phyloP scores from a whole-genome alignment of 2,888 invertebrate genomes.

The Tenthredo mesomela region DNA sequence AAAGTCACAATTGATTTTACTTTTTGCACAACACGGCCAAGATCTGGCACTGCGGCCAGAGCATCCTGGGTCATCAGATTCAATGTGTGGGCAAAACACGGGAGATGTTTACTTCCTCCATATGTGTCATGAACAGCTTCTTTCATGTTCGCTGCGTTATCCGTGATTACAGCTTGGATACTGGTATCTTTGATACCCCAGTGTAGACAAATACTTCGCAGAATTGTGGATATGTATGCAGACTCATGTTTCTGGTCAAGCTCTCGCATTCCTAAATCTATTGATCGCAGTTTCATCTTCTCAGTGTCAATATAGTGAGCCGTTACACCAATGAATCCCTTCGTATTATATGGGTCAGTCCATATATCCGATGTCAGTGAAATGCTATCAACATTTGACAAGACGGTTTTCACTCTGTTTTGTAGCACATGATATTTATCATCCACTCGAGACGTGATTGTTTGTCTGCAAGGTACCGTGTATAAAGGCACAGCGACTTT shows the following conservation, averaged over 20 bases:
- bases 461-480: conserved; percentile 40
- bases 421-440: conserved; percentile 41
- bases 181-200: conserved; percentile 46
- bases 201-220: conserved; percentile 29
- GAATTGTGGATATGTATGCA: conserved; percentile 39
- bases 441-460: conserved; percentile 20
- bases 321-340: conserved; percentile 46
- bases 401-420: conserved; percentile 20
- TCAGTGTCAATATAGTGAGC: conserved; percentile 31
- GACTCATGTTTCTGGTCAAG: conserved; percentile 38
- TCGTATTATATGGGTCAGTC: conserved; percentile 51
- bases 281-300: conserved; percentile 22
- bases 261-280: conserved; percentile 33
- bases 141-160: conserved; percentile 51
- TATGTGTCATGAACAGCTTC: conserved; percentile 44
- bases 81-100: conserved; percentile 49
- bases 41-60: conserved; percentile 27
- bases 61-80: conserved; percentile 53
- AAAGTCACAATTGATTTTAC: conserved; percentile 56
- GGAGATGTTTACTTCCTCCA: conserved; percentile 48
- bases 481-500: conserved; percentile 36
- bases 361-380: conserved; percentile 47
- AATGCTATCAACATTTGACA: conserved; percentile 39
- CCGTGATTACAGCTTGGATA: conserved; percentile 45
- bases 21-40: conserved; percentile 36